Conservation (phyloP, 2,797 vertebrate species). For the Hoplostethus mediterraneus region DNA sequence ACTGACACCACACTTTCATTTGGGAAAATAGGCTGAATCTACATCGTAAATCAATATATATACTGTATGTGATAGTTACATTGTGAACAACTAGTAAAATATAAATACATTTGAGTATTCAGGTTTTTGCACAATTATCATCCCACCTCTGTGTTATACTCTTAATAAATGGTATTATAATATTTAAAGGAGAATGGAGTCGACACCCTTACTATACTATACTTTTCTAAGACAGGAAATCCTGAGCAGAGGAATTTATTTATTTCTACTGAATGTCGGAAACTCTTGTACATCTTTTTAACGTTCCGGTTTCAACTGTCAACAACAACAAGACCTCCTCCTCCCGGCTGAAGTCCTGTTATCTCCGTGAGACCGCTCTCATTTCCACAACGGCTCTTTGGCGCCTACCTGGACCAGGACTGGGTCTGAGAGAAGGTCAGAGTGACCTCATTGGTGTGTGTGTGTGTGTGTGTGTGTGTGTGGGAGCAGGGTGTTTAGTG, state of each 20-base stretch:
- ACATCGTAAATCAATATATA: no score
- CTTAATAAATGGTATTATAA: no score
- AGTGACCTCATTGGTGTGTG: neutral
- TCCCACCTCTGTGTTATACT: no score
- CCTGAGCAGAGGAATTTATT: neutral
- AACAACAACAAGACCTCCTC: neutral
- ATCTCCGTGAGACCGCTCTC: conserved; percentile 57
- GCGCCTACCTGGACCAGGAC: conserved; percentile 43
- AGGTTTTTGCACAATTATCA: no score
- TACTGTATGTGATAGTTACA: no score
- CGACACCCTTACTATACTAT: no score
- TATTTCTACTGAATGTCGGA: neutral
- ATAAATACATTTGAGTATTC: no score
- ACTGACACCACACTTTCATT: neutral
- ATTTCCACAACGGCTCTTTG: conserved; percentile 5
- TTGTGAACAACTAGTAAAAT: no score
- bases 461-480: conserved; percentile 20
- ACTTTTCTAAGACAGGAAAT: no score
- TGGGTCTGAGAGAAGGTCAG: conserved; percentile 51
- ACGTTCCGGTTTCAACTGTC: conserved; percentile 29
- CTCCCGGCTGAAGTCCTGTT: conserved; percentile 23
- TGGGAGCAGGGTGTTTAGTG: conserved; percentile 43
- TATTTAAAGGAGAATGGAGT: no score
- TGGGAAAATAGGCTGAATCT: neutral
- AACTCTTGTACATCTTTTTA: neutral